Evolutionary conservation across 2,888 invertebrate species (phyloP).

Genomic region (Luperina testacea): DNA sequence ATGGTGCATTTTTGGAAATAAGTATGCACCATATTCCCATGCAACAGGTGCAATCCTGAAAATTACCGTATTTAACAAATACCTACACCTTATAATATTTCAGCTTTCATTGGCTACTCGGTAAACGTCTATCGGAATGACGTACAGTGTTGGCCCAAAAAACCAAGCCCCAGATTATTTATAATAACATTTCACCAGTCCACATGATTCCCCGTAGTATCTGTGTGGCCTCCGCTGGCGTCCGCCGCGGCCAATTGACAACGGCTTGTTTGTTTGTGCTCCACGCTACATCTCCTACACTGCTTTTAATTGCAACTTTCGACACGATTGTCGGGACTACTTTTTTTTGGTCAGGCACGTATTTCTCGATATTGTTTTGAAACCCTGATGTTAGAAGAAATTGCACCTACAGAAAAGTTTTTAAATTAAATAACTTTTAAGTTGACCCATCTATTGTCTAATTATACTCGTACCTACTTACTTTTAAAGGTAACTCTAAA

Average conservation of each 20-base stretch:
- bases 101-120: neutral
- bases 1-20: neutral
- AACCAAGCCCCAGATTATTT: slow-evolving; percentile 33
- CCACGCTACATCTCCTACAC: slow-evolving; percentile 74
- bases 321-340: slow-evolving; percentile 65
- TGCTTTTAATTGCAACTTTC: slow-evolving; percentile 82
- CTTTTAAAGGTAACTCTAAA: neutral
- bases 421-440: neutral
- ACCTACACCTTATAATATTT: neutral
- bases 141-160: slow-evolving; percentile 21
- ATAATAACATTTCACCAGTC: slow-evolving; percentile 48
- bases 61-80: neutral
- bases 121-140: neutral
- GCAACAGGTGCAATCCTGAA: neutral
- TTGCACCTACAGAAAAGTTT: neutral
- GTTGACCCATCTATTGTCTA: neutral
- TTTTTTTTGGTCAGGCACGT: slow-evolving; percentile 36
- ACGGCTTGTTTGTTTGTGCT: slow-evolving; percentile 74
- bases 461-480: neutral
- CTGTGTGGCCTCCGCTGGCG: slow-evolving; percentile 80
- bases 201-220: slow-evolving; percentile 75
- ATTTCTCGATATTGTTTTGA: slow-evolving; percentile 35
- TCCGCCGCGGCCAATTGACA: slow-evolving; percentile 81
- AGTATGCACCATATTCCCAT: neutral
- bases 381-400: neutral